A percentile compares a stretch with the other conserved stretches of the same genome.
phyloP scores from a whole-genome alignment of 2,888 invertebrate genomes.

The Agrotis puta region DNA sequence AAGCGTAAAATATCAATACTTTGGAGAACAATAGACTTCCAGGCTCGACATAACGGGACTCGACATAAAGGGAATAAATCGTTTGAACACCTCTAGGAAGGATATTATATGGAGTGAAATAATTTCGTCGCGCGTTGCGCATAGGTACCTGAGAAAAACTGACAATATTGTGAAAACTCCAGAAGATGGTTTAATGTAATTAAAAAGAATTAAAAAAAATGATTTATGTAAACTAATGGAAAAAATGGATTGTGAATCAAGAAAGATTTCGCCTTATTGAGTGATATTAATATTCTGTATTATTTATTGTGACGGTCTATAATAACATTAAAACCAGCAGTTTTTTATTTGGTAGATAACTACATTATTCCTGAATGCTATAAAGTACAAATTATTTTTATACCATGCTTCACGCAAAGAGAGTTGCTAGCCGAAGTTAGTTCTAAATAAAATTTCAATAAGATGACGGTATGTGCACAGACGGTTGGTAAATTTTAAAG shows the following conservation, averaged over 20 bases:
- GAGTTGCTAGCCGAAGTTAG: too few species aligned
- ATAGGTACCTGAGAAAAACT: too few species aligned
- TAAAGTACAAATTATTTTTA: too few species aligned
- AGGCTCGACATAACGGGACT: too few species aligned
- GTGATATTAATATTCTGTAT: neutral
- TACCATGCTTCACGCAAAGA: too few species aligned
- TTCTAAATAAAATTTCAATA: constrained; percentile 18
- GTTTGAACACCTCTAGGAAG: neutral
- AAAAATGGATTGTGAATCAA: neutral
- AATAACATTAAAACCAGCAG: too few species aligned
- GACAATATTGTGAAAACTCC: too few species aligned
- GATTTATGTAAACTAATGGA: constrained; percentile 3
- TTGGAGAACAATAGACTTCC: too few species aligned
- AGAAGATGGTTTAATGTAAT: neutral
- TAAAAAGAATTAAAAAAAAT: neutral
- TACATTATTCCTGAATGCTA: too few species aligned
- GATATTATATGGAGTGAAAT: neutral
- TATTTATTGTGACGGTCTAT: neutral
- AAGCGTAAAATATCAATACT: too few species aligned
- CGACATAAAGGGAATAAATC: too few species aligned
- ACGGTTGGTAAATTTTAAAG: neutral
- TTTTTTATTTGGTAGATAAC: too few species aligned
- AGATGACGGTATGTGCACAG: neutral
- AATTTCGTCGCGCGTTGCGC: neutral
- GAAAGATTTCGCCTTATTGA: constrained; percentile 2